Evolutionary conservation across 1,140 invertebrate species (phyloP).

Genomic region (Zaprionus kolodkinae): DNA sequence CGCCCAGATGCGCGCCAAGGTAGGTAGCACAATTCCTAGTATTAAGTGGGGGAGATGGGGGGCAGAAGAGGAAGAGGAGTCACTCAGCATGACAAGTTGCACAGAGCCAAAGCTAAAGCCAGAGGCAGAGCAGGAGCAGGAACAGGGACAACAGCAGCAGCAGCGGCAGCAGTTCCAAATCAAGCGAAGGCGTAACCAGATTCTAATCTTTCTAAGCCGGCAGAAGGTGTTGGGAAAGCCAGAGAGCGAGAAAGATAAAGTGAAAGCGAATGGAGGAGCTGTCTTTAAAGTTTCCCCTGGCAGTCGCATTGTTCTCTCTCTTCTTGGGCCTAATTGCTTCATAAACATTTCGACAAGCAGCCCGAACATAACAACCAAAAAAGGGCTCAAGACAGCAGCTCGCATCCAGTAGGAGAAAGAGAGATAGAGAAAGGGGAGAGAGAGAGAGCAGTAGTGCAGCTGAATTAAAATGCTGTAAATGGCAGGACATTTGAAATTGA

Average conservation of each 20-base stretch:
- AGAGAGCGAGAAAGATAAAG: background rate
- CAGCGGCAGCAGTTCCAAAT: slow-evolving; percentile 42
- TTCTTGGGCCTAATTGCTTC: slow-evolving; percentile 77
- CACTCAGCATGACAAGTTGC: slow-evolving; percentile 47
- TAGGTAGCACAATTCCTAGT: slow-evolving; percentile 62
- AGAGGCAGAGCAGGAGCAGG: background rate
- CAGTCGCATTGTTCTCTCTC: slow-evolving; percentile 79
- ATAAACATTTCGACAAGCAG: slow-evolving; percentile 79
- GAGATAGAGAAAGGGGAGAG: background rate
- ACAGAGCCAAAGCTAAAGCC: slow-evolving; percentile 1
- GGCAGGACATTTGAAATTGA: slow-evolving; percentile 82
- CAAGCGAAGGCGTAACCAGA: slow-evolving; percentile 72
- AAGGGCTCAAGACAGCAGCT: slow-evolving; percentile 20
- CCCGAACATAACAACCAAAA: slow-evolving; percentile 55
- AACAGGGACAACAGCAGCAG: background rate
- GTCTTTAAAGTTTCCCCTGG: slow-evolving; percentile 72
- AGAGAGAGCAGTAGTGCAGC: background rate
- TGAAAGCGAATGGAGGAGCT: background rate
- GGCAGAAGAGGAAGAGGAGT: background rate
- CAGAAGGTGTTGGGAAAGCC: slow-evolving; percentile 12
- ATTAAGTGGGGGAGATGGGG: background rate
- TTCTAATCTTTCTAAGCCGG: slow-evolving; percentile 76
- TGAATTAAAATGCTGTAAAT: slow-evolving; percentile 79
- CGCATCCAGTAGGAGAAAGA: no score
- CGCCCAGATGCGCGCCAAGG: slow-evolving; percentile 84